Evolutionary conservation across 2,888 invertebrate genomes (phyloP).

Genomic region (Clusia tigrina): DNA sequence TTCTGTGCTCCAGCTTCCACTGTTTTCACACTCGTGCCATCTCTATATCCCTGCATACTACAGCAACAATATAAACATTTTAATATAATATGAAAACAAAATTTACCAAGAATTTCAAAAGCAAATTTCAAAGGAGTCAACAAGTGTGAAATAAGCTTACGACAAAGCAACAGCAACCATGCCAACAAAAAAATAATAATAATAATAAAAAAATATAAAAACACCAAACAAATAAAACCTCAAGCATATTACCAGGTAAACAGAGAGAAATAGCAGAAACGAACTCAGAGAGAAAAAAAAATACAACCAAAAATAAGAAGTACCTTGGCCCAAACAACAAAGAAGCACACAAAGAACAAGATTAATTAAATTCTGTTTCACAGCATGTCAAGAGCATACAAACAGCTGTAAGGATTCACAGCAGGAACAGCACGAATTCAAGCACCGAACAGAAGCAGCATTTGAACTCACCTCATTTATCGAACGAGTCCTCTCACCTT

Average conservation of each 20-base stretch:
- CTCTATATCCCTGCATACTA: too few relatives aligned
- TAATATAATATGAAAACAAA: too few relatives aligned
- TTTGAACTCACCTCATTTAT: not conserved
- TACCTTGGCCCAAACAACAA: not conserved
- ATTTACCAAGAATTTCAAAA: too few relatives aligned
- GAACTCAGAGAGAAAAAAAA: not conserved
- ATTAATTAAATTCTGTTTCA: slow-evolving; percentile 21
- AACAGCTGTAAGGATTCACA: not conserved
- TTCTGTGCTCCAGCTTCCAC: too few relatives aligned
- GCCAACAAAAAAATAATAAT: too few relatives aligned
- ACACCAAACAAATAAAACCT: too few relatives aligned
- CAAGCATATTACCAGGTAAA: too few relatives aligned
- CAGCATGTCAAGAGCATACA: slow-evolving; percentile 15
- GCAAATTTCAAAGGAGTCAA: not conserved
- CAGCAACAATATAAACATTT: too few relatives aligned
- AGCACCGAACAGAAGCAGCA: not conserved
- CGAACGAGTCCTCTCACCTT: not conserved
- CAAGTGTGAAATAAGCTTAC: slow-evolving; percentile 27
- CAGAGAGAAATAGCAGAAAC: too few relatives aligned
- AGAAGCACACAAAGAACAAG: not conserved
- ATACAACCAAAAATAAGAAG: not conserved
- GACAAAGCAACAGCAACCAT: too few relatives aligned
- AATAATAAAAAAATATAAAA: too few relatives aligned
- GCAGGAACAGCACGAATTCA: not conserved
- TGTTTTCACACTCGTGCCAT: too few relatives aligned